A percentile compares a stretch with the other conserved stretches of the same genome.
Conservation (phyloP, 2,797 vertebrate genomes). For the Adelosebastes latens region DNA sequence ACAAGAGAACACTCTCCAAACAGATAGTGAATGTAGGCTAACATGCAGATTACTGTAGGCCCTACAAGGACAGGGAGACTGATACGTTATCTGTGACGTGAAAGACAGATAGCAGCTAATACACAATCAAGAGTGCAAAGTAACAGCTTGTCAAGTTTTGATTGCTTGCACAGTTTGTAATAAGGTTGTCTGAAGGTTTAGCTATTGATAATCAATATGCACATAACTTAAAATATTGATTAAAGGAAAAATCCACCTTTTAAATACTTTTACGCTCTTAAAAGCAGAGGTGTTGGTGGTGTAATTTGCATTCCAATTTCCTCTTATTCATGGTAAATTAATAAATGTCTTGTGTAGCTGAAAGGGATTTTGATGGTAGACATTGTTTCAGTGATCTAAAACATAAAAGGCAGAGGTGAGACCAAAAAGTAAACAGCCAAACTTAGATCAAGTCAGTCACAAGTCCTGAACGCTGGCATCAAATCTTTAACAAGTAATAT, state of each 20-base stretch:
- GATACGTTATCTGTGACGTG: constrained; percentile 53
- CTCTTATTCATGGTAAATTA: neutral
- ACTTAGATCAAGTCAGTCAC: neutral
- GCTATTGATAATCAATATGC: neutral
- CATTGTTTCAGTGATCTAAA: neutral
- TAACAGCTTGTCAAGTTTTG: constrained; percentile 27
- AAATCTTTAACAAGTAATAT: neutral
- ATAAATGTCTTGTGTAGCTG: neutral
- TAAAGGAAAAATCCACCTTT: neutral
- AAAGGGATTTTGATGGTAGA: neutral
- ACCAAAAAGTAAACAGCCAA: neutral
- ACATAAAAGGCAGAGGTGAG: neutral
- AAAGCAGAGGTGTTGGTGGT: neutral
- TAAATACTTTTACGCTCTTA: neutral
- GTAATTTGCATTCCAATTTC: neutral
- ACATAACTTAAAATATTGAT: neutral
- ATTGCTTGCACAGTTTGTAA: neutral
- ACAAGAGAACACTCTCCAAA: constrained; percentile 3
- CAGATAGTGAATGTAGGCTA: neutral
- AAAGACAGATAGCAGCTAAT: constrained; percentile 28
- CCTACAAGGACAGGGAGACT: constrained; percentile 21
- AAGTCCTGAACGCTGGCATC: neutral
- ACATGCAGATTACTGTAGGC: constrained; percentile 5
- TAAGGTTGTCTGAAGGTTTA: constrained; percentile 3
- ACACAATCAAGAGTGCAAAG: constrained; percentile 49